A percentile compares a stretch with the other conserved stretches of the same genome.
Evolutionary conservation across 2,888 invertebrate species (phyloP).

Genomic region (Philereme vetulata): DNA sequence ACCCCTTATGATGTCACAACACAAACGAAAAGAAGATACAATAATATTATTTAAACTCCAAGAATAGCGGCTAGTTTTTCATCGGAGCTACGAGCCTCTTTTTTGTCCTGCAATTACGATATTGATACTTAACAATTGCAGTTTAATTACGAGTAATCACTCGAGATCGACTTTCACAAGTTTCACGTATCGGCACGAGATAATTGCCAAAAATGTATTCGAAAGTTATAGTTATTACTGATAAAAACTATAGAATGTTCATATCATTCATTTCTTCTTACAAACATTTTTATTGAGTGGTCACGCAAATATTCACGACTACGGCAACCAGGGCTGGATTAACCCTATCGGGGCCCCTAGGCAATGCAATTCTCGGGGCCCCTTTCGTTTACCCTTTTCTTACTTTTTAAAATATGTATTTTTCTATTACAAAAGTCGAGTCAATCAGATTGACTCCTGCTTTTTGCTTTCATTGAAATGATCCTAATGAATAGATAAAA

Average conservation of each 20-base stretch:
- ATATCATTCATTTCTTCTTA: background rate
- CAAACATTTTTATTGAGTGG: background rate
- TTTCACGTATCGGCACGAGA: constrained; percentile 25
- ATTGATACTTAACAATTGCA: constrained; percentile 10
- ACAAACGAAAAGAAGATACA: no score
- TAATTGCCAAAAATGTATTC: constrained; percentile 36
- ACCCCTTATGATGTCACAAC: no score
- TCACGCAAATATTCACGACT: background rate
- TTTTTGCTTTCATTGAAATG: no score
- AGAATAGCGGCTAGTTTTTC: constrained; percentile 1
- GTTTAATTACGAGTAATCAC: constrained; percentile 15
- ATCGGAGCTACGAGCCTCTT: background rate
- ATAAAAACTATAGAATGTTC: constrained; percentile 18
- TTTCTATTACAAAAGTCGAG: no score
- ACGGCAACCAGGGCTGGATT: no score
- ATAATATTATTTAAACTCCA: no score
- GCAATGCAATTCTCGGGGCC: no score
- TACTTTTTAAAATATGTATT: no score
- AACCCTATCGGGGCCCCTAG: no score
- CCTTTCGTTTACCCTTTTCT: no score
- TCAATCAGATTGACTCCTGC: no score
- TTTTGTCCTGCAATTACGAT: constrained; percentile 20
- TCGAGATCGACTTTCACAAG: constrained; percentile 30
- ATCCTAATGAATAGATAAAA: no score
- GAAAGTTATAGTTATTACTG: constrained; percentile 32